These are phyloP conservation scores for Tetraodon nigroviridis DNA, from an alignment of 2,113 vertebrate species.

Conservation along the genomic window DNA sequence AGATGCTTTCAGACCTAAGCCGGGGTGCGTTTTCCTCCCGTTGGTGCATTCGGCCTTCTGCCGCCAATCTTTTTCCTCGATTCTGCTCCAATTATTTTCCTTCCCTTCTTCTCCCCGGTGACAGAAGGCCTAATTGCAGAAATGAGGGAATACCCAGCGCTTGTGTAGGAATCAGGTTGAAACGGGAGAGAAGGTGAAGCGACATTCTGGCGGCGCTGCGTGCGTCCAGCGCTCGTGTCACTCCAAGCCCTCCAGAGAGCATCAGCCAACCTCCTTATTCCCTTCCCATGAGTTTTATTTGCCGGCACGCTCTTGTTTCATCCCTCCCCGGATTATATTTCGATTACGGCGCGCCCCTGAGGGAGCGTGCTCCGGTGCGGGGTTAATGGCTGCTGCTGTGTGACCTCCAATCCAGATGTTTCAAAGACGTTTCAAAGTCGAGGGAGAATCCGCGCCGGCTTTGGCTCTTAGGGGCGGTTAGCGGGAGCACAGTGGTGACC, in stretches of 20 bases:
- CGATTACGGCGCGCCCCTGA: neutral
- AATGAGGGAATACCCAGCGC: slow-evolving; percentile 66
- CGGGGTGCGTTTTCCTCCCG: slow-evolving; percentile 46
- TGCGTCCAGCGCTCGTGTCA: slow-evolving; percentile 20
- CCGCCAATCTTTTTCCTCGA: slow-evolving; percentile 54
- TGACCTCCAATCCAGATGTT: no score
- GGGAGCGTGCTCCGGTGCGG: neutral
- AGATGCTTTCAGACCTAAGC: slow-evolving; percentile 19
- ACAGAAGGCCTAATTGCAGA: slow-evolving; percentile 48
- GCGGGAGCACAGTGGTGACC: neutral
- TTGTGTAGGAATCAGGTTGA: slow-evolving; percentile 54
- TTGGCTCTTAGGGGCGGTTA: neutral
- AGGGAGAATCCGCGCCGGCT: neutral
- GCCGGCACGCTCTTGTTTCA: slow-evolving; percentile 6
- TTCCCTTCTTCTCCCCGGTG: slow-evolving; percentile 28
- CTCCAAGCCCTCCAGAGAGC: slow-evolving; percentile 16
- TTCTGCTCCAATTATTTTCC: slow-evolving; percentile 72
- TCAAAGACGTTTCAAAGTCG: no score
- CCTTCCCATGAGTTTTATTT: slow-evolving; percentile 21
- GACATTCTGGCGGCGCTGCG: slow-evolving; percentile 29
- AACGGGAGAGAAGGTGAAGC: slow-evolving; percentile 47
- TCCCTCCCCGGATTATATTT: slow-evolving; percentile 18
- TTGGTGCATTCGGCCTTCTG: slow-evolving; percentile 41
- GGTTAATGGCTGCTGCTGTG: neutral
- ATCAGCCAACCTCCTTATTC: slow-evolving; percentile 37